Percentiles rank a stretch among this genome's conserved stretches.
Conservation (phyloP, 2,888 invertebrate genomes). For the Hanleya hanleyi region DNA sequence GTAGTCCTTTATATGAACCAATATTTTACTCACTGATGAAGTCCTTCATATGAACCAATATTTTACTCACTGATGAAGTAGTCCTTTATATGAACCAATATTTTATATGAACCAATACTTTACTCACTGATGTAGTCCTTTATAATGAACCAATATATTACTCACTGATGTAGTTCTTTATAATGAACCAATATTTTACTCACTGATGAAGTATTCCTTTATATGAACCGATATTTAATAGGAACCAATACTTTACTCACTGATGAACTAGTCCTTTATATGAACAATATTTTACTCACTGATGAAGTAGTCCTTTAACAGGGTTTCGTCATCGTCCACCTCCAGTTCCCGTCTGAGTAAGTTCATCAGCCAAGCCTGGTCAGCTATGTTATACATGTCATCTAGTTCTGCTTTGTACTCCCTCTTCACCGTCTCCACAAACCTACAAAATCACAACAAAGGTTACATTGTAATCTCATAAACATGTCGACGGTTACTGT, state of each 20-base stretch:
- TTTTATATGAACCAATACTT: neutral
- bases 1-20: neutral
- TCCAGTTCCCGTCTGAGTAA: constrained; percentile 55
- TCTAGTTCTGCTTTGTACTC: constrained; percentile 41
- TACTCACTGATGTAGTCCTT: neutral
- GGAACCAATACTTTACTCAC: constrained; percentile 28
- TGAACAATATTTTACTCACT: neutral
- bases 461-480: neutral
- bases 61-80: neutral
- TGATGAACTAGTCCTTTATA: neutral
- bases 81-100: neutral
- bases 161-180: neutral
- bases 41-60: neutral
- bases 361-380: constrained; percentile 49
- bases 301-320: constrained; percentile 38
- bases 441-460: constrained; percentile 30
- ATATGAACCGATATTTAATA: neutral
- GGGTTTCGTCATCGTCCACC: constrained; percentile 40
- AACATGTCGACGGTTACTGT: too few relatives aligned
- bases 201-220: neutral
- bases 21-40: neutral
- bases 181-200: neutral
- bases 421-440: constrained; percentile 38
- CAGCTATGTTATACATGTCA: constrained; percentile 36
- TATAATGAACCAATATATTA: neutral